phyloP scores from a whole-genome alignment of 2,797 vertebrate species.

The Thripadectes ignobilis region DNA sequence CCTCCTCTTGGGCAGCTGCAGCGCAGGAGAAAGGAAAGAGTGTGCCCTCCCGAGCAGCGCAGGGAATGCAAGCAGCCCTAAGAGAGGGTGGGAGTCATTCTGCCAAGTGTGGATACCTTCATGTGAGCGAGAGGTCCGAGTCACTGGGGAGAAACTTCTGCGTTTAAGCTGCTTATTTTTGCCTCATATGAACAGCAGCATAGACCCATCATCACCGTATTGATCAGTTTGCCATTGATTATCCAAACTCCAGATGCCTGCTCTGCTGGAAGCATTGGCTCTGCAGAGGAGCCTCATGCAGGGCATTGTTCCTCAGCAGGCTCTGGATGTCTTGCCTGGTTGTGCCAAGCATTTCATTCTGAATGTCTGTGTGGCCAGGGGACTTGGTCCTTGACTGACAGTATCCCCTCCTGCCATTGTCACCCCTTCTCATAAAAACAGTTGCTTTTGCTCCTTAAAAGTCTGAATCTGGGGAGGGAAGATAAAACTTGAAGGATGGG shows the following conservation, averaged over 20 bases:
- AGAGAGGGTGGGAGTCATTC: background rate
- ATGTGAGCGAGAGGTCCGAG: background rate
- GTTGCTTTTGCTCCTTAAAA: background rate
- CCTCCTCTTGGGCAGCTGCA: background rate
- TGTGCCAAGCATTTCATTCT: background rate
- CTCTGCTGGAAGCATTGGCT: background rate
- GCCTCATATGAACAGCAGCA: background rate
- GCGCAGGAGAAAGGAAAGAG: background rate
- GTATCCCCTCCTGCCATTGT: background rate
- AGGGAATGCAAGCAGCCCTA: background rate
- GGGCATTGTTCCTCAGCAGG: background rate
- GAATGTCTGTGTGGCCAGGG: background rate
- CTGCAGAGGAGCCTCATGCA: background rate
- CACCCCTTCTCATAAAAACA: background rate
- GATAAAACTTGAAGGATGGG: background rate
- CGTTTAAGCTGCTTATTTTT: background rate
- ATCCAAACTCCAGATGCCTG: background rate
- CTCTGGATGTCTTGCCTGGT: background rate
- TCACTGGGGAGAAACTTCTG: background rate
- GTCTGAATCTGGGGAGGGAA: background rate
- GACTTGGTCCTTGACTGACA: background rate
- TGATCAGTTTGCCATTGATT: background rate
- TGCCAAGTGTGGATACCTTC: background rate
- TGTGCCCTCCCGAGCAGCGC: background rate
- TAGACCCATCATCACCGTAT: background rate